A percentile compares a stretch with the other conserved stretches of the same genome.
Conservation (phyloP, 2,113 vertebrate species). For the Psittacula cyanocephala region DNA sequence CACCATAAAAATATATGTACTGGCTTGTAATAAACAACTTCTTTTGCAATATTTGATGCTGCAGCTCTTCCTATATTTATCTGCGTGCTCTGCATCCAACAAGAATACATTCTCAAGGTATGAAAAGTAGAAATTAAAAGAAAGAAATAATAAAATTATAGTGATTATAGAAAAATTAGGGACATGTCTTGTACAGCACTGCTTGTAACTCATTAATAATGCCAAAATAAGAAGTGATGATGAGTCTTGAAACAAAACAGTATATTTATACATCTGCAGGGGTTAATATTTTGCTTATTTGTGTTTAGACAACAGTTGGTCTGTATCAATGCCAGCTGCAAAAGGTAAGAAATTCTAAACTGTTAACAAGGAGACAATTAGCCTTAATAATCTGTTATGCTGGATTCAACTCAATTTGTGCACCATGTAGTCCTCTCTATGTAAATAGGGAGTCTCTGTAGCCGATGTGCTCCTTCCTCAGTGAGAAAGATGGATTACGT, state of each 20-base stretch:
- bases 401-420: background rate
- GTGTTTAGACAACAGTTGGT: background rate
- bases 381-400: background rate
- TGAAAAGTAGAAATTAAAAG: background rate
- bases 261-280: background rate
- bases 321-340: background rate
- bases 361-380: background rate
- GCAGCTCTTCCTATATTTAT: background rate
- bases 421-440: background rate
- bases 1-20: background rate
- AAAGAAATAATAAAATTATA: background rate
- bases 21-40: background rate
- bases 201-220: background rate
- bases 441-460: background rate
- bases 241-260: background rate
- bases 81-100: background rate
- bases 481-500: constrained; percentile 44
- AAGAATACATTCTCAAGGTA: background rate
- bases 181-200: background rate
- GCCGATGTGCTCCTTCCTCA: background rate
- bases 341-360: background rate
- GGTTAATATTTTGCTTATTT: background rate
- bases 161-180: background rate
- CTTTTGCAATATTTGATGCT: background rate
- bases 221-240: background rate